phyloP scores from a whole-genome alignment of 2,113 vertebrate genomes.

The Formicarius rufipectus region DNA sequence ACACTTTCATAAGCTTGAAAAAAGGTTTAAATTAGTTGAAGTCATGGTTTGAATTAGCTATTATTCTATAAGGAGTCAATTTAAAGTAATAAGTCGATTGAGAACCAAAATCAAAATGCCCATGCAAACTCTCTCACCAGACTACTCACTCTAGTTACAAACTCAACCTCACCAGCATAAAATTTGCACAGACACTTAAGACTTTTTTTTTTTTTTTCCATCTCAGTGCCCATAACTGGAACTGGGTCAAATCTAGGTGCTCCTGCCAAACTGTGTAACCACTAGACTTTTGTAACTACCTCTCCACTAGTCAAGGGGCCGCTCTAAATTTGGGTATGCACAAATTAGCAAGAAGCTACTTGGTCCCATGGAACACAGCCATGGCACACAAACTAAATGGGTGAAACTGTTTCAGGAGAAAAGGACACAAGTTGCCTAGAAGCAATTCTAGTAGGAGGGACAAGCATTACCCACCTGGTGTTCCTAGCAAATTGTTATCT shows the following conservation, averaged over 20 bases:
- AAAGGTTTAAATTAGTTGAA: neutral
- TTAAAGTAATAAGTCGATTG: neutral
- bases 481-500: slow-evolving; percentile 97
- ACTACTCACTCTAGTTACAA: neutral
- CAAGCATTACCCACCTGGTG: slow-evolving; percentile 83
- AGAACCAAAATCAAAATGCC: neutral
- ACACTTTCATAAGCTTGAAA: neutral
- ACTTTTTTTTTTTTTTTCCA: neutral
- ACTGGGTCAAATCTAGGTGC: neutral
- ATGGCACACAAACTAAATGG: neutral
- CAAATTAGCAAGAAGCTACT: neutral
- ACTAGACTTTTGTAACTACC: neutral
- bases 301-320: neutral
- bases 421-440: neutral
- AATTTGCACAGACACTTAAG: neutral
- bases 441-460: neutral
- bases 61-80: neutral
- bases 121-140: neutral
- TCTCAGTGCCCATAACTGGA: neutral
- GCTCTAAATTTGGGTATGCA: neutral
- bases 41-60: neutral
- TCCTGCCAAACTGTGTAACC: neutral
- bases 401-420: neutral
- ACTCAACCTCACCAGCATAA: neutral
- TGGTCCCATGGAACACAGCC: neutral